These are phyloP conservation scores for Hydrotaea diabolus DNA, from an alignment of 2,888 invertebrate genomes.

Conservation along the genomic window DNA sequence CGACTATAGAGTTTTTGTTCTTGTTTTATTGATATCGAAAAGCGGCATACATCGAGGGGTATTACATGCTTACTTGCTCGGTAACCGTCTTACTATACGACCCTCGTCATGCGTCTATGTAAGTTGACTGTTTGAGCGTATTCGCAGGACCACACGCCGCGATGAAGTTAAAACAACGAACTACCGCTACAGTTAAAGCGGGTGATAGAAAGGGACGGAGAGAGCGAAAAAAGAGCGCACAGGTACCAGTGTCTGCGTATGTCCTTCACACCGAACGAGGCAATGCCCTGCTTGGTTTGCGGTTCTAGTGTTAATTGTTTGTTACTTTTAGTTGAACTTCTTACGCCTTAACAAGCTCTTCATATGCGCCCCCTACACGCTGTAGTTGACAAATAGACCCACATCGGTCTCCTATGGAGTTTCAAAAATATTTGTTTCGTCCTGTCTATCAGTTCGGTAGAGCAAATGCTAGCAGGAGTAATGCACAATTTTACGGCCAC, in stretches of 20 bases:
- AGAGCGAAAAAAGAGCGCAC: neutral
- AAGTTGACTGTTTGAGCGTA: neutral
- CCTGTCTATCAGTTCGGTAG: no score
- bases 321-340: constrained; percentile 60
- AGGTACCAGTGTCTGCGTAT: neutral
- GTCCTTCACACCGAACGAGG: constrained; percentile 20
- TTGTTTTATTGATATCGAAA: no score
- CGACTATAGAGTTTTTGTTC: no score
- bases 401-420: constrained; percentile 18
- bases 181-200: neutral
- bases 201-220: neutral
- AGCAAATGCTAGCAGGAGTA: constrained; percentile 39
- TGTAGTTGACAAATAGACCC: neutral
- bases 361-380: neutral
- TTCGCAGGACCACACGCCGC: constrained; percentile 47
- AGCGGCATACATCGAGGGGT: no score
- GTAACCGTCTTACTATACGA: neutral
- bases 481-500: constrained; percentile 60
- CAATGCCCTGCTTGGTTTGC: constrained; percentile 55
- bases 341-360: constrained; percentile 56
- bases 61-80: no score
- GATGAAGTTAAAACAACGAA: constrained; percentile 36
- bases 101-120: neutral
- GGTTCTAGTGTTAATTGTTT: constrained; percentile 70
- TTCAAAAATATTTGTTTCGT: constrained; percentile 31